Percentiles rank a stretch among this genome's conserved stretches.
phyloP scores from a whole-genome alignment of 1,140 invertebrate species.

The Pseudomyrmex concolor region DNA sequence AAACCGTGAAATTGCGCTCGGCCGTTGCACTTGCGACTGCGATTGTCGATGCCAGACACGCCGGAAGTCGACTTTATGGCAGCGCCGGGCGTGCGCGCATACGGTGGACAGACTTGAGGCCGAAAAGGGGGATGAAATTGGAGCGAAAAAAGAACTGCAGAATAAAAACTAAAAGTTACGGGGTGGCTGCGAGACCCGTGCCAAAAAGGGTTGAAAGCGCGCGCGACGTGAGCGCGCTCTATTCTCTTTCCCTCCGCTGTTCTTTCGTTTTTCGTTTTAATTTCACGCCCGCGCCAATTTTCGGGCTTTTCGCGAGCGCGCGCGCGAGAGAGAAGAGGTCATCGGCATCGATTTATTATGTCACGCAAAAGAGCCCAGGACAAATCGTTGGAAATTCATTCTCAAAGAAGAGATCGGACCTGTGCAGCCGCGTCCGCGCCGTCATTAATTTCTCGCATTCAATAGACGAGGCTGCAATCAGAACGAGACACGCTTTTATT shows the following conservation, averaged over 20 bases:
- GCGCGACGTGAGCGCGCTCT: slow-evolving; percentile 56
- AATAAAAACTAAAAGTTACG: slow-evolving; percentile 63
- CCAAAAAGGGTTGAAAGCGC: slow-evolving; percentile 61
- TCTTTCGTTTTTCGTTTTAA: slow-evolving; percentile 52
- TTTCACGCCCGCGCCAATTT: slow-evolving; percentile 60
- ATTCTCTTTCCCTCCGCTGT: slow-evolving; percentile 48
- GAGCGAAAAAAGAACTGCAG: slow-evolving; percentile 59
- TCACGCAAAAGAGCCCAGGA: slow-evolving; percentile 34
- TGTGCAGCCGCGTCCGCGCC: neutral
- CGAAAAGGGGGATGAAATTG: slow-evolving; percentile 58
- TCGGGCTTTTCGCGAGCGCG: slow-evolving; percentile 53
- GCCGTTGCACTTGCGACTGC: slow-evolving; percentile 41
- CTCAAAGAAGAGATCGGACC: slow-evolving; percentile 31
- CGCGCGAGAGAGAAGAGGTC: neutral
- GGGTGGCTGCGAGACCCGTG: slow-evolving; percentile 49
- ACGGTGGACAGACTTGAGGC: slow-evolving; percentile 44
- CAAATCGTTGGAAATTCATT: slow-evolving; percentile 56
- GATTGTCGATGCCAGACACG: slow-evolving; percentile 59
- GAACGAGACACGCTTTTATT: neutral
- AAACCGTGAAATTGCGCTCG: slow-evolving; percentile 41
- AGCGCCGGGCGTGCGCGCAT: slow-evolving; percentile 43
- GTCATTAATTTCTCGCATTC: slow-evolving; percentile 19
- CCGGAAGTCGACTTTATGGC: slow-evolving; percentile 57
- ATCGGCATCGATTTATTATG: slow-evolving; percentile 58
- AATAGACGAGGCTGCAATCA: slow-evolving; percentile 20